Evolutionary conservation across 2,888 invertebrate species (phyloP), one percentile per base, ranked within the genome.

Genomic region (Mythimna albipuncta): DNA sequence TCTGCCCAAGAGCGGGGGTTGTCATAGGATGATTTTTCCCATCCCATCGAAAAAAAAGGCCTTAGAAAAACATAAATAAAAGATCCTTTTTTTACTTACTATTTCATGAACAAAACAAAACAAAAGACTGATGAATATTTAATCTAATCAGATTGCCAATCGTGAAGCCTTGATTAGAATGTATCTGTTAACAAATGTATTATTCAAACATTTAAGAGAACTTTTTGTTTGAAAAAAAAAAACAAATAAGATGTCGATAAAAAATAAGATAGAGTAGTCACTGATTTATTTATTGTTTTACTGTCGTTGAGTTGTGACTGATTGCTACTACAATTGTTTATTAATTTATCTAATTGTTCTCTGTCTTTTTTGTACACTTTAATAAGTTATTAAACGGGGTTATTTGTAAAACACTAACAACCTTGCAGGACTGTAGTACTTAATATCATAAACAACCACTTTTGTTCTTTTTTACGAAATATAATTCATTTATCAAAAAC

Each of bases 141-240:
- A 47, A 58, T 63, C 32, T 64, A 47, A 75, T 72, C 63, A 72
- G 72, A 54, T 47, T 71, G 58, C 21, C 75, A 52, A 54, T 44
- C 72, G 35, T 55, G 52, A 59, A 71, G 21, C 10, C 38, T 59
- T 77, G 58, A 77, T 75, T 69, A 75, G 32, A 26, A 65, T 62
- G 54, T 80, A 69, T 82, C 61, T 64, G 63, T 44, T 26, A 75
- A 72, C 71, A 63, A 80, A 76, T 76, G n/a, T 67, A 76, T 70
- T 75, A 65, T 63, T 66, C 35, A 67, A 70, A 81, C 21, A 41
- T 41, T 54, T 64, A 80, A 55, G 35, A 55, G 58, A n/a, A 72
- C 70, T 71, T 77, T 73, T 81, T 81, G 77, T 65, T 71, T 66
- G n/a, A 32, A 77, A 69, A 65, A 50, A 83, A 77, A 59, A 74